Percentiles rank a stretch among this genome's conserved stretches.
Evolutionary conservation across 2,888 invertebrate species (phyloP).

Genomic region (Carpatolechia fugitivella): DNA sequence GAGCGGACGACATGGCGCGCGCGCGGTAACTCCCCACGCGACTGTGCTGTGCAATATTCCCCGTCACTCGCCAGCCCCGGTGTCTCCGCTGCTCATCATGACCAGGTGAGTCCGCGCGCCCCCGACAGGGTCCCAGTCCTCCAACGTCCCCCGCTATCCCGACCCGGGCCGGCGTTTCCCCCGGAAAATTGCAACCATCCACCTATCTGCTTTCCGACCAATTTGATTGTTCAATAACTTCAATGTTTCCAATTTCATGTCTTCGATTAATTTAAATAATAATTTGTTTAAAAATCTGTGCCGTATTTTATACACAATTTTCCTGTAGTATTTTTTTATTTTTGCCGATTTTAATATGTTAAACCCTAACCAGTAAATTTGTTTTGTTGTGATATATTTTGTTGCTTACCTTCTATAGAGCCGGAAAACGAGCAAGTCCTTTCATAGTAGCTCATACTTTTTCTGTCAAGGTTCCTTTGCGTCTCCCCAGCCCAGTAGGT

Average conservation of each 20-base stretch:
- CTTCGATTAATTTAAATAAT: neutral
- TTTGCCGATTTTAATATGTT: neutral
- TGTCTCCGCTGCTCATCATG: constrained; percentile 32
- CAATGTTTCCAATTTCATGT: neutral
- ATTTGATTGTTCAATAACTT: constrained; percentile 19
- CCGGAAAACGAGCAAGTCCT: neutral
- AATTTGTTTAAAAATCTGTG: neutral
- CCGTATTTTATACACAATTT: no score
- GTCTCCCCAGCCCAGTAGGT: neutral
- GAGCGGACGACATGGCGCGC: constrained; percentile 58
- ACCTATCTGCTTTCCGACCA: constrained; percentile 17
- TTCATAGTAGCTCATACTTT: neutral
- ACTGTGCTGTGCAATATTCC: constrained; percentile 49
- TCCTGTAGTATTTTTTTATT: no score
- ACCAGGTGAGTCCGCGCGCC: constrained; percentile 41
- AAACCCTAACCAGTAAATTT: neutral
- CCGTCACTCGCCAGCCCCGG: constrained; percentile 29
- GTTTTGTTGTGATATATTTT: neutral
- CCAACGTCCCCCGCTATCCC: constrained; percentile 22
- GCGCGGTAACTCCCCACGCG: constrained; percentile 43
- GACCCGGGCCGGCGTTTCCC: constrained; percentile 38
- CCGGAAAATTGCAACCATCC: constrained; percentile 41
- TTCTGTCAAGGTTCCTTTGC: neutral
- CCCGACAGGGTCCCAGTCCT: no score
- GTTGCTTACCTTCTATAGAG: neutral